Evolutionary conservation across 2,888 invertebrate genomes (phyloP).

Genomic region (Lordiphosa fenestrarum): DNA sequence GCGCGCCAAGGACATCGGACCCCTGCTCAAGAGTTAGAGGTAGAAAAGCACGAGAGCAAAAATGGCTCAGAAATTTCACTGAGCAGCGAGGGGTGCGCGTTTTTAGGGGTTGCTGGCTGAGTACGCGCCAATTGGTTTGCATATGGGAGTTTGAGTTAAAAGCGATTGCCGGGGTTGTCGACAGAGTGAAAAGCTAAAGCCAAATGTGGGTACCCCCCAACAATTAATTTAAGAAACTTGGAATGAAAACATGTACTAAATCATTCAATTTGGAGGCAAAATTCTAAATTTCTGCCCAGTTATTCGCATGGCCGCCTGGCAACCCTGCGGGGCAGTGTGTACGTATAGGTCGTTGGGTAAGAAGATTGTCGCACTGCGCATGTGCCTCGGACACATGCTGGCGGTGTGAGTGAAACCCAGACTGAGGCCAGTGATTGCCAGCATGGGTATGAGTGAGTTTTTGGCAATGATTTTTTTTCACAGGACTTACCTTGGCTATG

Average conservation of each 20-base stretch:
- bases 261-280: too few relatives aligned
- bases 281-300: too few relatives aligned
- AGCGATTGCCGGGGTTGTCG: conserved; percentile 39
- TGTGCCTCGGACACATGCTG: conserved; percentile 32
- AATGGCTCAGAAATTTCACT: conserved; percentile 53
- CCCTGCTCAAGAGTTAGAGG: conserved; percentile 34
- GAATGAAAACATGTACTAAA: too few relatives aligned
- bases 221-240: neutral
- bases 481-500: conserved; percentile 84
- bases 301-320: conserved; percentile 18
- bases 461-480: conserved; percentile 34
- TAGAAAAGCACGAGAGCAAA: conserved; percentile 27
- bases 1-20: conserved; percentile 62
- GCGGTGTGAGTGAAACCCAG: conserved; percentile 53
- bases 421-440: conserved; percentile 32
- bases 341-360: conserved; percentile 27
- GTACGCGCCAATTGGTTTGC: conserved; percentile 11
- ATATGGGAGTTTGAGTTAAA: conserved; percentile 51
- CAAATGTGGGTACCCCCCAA: neutral
- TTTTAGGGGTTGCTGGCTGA: conserved; percentile 57
- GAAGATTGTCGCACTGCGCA: conserved; percentile 44
- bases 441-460: conserved; percentile 58
- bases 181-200: too few relatives aligned
- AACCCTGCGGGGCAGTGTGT: conserved; percentile 45
- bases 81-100: conserved; percentile 43